Conservation (phyloP, 2,113 vertebrate genomes). For the Crotophaga sulcirostris region DNA sequence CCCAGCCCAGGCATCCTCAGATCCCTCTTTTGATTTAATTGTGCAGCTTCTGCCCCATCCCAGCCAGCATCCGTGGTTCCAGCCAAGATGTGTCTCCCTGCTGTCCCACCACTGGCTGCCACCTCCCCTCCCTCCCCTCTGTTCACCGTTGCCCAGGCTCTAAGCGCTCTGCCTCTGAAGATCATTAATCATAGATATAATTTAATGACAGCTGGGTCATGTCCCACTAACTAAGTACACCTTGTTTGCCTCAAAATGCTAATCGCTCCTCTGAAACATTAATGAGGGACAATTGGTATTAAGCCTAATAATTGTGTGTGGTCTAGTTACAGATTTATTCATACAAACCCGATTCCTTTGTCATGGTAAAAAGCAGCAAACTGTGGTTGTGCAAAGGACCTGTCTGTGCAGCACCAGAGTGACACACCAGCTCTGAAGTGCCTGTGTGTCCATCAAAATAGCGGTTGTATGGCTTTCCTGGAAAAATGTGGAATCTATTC, state of each 20-base stretch:
- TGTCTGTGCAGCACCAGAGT: not conserved
- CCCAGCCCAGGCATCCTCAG: not conserved
- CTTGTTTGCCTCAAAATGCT: constrained; percentile 99
- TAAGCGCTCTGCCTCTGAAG: constrained; percentile 85
- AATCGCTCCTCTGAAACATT: constrained; percentile 87
- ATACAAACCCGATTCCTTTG: constrained; percentile 41
- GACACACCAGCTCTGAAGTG: not conserved
- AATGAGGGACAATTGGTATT: constrained; percentile 85
- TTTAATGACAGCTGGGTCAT: constrained; percentile 97
- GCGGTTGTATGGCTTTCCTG: not conserved
- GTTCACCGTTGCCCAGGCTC: constrained; percentile 72
- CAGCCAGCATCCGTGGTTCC: fast-evolving
- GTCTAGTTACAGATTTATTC: constrained; percentile 70
- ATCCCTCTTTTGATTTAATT: not conserved
- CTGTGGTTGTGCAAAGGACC: not conserved
- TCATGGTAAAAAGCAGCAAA: not conserved
- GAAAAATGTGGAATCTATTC: fast-evolving
- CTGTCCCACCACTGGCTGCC: not conserved
- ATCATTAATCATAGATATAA: constrained; percentile 99
- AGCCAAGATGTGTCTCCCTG: fast-evolving
- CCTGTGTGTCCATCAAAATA: fast-evolving
- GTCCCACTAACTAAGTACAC: constrained; percentile 92
- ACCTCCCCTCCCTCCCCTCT: constrained; percentile 46
- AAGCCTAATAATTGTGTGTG: constrained; percentile 70
- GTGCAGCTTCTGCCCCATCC: not conserved